These are phyloP conservation scores for Cosmia pyralina DNA, from an alignment of 2,888 invertebrate genomes.

Conservation along the genomic window DNA sequence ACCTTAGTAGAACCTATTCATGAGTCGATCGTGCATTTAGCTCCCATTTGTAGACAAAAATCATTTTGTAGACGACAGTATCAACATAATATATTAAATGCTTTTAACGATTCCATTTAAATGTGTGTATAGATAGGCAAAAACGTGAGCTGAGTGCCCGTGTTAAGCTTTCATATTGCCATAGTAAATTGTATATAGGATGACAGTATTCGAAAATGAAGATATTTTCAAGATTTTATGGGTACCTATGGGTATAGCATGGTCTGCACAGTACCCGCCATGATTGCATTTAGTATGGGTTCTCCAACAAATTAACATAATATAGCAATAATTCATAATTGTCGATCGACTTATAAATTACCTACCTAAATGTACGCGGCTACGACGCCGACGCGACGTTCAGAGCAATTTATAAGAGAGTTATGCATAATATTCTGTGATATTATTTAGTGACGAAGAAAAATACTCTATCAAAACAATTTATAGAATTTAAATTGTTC, in stretches of 20 bases:
- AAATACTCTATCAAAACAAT: neutral
- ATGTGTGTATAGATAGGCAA: constrained; percentile 63
- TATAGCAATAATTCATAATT: constrained; percentile 50
- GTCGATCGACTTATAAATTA: constrained; percentile 53
- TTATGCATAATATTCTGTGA: constrained; percentile 24
- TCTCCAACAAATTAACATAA: constrained; percentile 56
- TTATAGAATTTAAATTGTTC: too few relatives aligned
- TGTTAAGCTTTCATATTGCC: constrained; percentile 62
- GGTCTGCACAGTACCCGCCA: constrained; percentile 37
- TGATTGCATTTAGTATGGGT: constrained; percentile 52
- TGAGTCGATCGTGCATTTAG: neutral
- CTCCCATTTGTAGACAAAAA: constrained; percentile 2
- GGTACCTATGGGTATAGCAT: constrained; percentile 47
- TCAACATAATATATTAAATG: constrained; percentile 55
- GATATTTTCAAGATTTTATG: constrained; percentile 67
- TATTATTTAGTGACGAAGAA: constrained; percentile 23
- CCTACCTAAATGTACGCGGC: constrained; percentile 37
- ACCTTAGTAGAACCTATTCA: neutral
- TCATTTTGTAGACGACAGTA: constrained; percentile 33
- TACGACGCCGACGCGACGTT: too few relatives aligned
- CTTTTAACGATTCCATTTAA: constrained; percentile 68
- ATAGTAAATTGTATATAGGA: constrained; percentile 61
- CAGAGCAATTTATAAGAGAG: constrained; percentile 43
- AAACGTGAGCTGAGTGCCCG: constrained; percentile 60
- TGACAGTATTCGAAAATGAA: constrained; percentile 57